Evolutionary conservation across 2,797 vertebrate genomes (phyloP).

Genomic region (Cossypha polioptera): DNA sequence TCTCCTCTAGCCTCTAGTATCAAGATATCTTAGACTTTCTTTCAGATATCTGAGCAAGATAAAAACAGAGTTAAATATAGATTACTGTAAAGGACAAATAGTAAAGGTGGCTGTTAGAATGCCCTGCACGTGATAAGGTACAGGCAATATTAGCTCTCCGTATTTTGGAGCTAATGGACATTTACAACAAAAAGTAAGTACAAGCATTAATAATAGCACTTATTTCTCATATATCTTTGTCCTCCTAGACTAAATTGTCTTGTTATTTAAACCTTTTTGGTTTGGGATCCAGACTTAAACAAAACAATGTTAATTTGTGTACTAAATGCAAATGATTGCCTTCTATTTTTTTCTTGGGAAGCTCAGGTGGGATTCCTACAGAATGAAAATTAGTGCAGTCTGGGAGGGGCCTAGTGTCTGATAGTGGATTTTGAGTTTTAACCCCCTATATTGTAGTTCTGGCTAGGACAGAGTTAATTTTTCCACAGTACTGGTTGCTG

Average conservation of each 20-base stretch:
- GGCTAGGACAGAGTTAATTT: background rate
- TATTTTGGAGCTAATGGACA: background rate
- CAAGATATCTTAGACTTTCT: background rate
- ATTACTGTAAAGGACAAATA: background rate
- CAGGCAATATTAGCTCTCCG: background rate
- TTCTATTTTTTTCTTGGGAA: background rate
- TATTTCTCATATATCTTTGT: background rate
- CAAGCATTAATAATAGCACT: background rate
- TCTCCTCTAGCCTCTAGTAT: background rate
- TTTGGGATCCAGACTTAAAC: background rate
- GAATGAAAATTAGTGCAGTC: background rate
- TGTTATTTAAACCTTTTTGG: background rate
- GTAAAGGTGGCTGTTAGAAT: background rate
- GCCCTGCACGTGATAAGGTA: background rate
- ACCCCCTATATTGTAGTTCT: background rate
- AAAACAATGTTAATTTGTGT: background rate
- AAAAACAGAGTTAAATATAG: background rate
- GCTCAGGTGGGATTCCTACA: background rate
- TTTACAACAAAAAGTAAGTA: background rate
- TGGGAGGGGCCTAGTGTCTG: background rate
- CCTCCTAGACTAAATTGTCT: background rate
- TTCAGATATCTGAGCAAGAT: background rate
- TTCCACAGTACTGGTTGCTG: fast-evolving
- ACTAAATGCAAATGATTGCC: background rate
- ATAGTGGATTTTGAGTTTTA: background rate